Conservation (phyloP, 2,113 vertebrate species). For the Steatornis caripensis region DNA sequence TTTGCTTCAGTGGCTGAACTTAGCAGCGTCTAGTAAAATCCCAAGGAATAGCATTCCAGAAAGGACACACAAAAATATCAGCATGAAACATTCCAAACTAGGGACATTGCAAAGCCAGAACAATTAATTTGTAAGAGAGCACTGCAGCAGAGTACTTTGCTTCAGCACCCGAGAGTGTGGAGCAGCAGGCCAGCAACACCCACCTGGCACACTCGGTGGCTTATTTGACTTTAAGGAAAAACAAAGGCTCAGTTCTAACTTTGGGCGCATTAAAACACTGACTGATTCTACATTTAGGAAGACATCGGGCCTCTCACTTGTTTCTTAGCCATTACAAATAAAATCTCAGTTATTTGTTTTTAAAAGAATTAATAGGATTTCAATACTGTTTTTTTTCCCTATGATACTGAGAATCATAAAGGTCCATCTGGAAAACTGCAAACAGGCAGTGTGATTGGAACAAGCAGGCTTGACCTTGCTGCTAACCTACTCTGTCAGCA, state of each 20-base stretch:
- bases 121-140: not conserved
- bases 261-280: not conserved
- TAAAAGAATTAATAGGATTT: not conserved
- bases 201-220: not conserved
- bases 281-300: not conserved
- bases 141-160: not conserved
- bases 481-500: not conserved
- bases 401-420: not conserved
- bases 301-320: not conserved
- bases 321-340: not conserved
- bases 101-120: not conserved
- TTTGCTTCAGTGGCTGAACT: not conserved
- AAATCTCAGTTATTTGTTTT: not conserved
- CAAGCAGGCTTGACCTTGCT: not conserved
- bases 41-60: not conserved
- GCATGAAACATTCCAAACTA: not conserved
- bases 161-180: not conserved
- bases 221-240: not conserved
- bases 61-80: not conserved
- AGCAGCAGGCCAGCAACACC: not conserved
- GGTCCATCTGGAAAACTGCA: not conserved
- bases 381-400: not conserved
- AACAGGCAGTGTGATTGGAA: not conserved
- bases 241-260: not conserved
- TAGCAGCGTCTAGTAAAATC: not conserved